Evolutionary conservation across 1,140 invertebrate species (phyloP).

Genomic region (Drosophila cardini): DNA sequence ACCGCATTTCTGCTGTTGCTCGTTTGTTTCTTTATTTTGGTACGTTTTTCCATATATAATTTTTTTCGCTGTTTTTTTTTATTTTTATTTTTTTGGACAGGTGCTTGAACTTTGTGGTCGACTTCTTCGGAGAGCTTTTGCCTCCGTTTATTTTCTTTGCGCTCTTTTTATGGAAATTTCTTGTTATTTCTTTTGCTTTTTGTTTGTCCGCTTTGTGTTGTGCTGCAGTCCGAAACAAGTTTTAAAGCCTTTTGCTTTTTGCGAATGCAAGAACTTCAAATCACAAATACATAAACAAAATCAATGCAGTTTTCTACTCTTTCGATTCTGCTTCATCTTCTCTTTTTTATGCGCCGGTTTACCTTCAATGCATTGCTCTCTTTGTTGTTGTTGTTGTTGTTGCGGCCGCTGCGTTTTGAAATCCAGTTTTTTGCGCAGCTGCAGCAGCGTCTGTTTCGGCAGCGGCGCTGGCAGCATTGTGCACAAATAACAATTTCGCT

Average conservation of each 20-base stretch:
- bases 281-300: conserved; percentile 44
- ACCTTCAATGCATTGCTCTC: conserved; percentile 69
- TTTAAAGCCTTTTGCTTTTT: conserved; percentile 53
- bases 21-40: conserved; percentile 43
- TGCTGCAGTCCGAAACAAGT: conserved; percentile 63
- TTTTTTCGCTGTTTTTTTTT: conserved; percentile 35
- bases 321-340: conserved; percentile 28
- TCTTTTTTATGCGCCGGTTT: conserved; percentile 73
- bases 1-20: conserved; percentile 53
- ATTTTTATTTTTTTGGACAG: conserved; percentile 68
- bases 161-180: conserved; percentile 51
- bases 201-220: not conserved
- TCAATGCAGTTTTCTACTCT: conserved; percentile 66
- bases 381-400: conserved; percentile 36
- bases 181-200: conserved; percentile 48
- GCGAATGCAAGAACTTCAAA: conserved; percentile 57
- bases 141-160: not conserved
- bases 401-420: conserved; percentile 57
- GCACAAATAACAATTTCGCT: conserved; percentile 68
- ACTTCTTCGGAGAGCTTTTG: conserved; percentile 53
- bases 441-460: conserved; percentile 56
- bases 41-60: conserved; percentile 20
- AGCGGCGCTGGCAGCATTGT: conserved; percentile 32
- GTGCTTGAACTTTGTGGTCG: conserved; percentile 72
- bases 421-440: conserved; percentile 81